Evolutionary conservation across 2,113 vertebrate genomes (phyloP).

Genomic region (Scopus umbretta): DNA sequence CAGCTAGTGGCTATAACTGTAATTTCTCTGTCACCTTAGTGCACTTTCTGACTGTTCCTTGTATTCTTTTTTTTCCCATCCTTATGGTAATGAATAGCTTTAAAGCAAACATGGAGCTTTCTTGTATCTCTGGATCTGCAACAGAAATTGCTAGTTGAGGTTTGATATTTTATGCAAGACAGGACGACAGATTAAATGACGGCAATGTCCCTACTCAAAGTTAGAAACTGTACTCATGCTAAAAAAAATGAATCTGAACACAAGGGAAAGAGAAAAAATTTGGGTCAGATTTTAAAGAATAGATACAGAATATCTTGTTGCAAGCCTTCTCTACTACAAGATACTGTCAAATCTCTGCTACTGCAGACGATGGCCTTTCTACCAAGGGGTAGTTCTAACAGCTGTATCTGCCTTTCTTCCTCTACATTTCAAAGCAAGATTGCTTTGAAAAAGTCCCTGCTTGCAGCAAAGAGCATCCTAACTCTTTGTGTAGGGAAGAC

Average conservation of each 20-base stretch:
- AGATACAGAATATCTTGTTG: neutral
- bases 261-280: neutral
- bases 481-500: neutral
- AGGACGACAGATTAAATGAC: neutral
- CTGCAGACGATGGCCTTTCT: neutral
- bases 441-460: neutral
- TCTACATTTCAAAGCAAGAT: neutral
- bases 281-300: neutral
- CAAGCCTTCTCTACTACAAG: neutral
- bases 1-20: neutral
- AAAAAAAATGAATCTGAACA: neutral
- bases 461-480: neutral
- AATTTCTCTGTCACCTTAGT: neutral
- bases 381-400: neutral
- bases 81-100: neutral
- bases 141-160: neutral
- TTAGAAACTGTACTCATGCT: neutral
- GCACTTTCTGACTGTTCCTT: neutral
- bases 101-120: neutral
- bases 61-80: neutral
- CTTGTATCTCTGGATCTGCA: neutral
- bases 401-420: neutral
- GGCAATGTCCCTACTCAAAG: too few species aligned
- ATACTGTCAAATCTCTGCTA: neutral
- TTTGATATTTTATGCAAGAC: neutral